A percentile compares a stretch with the other conserved stretches of the same genome.
phyloP scores from a whole-genome alignment of 2,113 vertebrate genomes.

The Sitta europaea region DNA sequence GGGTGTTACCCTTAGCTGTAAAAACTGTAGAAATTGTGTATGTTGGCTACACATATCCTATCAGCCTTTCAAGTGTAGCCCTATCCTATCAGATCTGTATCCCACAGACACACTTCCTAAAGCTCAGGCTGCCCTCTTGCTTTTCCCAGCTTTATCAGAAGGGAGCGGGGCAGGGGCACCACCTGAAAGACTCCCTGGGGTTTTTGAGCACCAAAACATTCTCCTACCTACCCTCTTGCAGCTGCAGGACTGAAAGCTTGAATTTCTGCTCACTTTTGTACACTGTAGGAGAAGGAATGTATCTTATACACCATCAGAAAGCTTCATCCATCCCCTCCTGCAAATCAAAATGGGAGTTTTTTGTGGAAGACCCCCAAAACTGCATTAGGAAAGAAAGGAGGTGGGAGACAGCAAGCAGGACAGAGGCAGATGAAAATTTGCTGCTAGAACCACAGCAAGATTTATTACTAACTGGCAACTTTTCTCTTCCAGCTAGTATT shows the following conservation, averaged over 20 bases:
- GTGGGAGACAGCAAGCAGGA: not conserved
- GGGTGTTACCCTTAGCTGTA: not conserved
- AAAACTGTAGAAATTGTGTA: not conserved
- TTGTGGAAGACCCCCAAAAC: not conserved
- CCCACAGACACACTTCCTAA: not conserved
- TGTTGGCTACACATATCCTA: not conserved
- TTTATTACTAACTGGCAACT: not conserved
- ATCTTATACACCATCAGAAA: not conserved
- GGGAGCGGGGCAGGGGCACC: accelerated
- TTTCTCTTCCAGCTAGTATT: not conserved
- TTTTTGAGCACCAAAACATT: not conserved
- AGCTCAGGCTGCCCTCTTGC: not conserved
- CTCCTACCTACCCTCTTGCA: not conserved
- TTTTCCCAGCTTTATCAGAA: not conserved
- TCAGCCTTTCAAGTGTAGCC: not conserved
- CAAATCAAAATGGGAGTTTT: not conserved
- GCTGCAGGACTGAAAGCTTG: not conserved
- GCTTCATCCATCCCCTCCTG: not conserved
- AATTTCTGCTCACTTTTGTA: not conserved
- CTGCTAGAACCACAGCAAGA: not conserved
- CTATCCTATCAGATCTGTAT: too few relatives aligned
- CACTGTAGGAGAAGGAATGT: not conserved
- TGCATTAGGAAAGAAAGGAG: not conserved
- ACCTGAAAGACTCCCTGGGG: not conserved
- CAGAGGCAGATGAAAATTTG: not conserved